Base-by-base conservation (phyloP, 1,140 invertebrate genomes). In the Habropoda laboriosa region DNA sequence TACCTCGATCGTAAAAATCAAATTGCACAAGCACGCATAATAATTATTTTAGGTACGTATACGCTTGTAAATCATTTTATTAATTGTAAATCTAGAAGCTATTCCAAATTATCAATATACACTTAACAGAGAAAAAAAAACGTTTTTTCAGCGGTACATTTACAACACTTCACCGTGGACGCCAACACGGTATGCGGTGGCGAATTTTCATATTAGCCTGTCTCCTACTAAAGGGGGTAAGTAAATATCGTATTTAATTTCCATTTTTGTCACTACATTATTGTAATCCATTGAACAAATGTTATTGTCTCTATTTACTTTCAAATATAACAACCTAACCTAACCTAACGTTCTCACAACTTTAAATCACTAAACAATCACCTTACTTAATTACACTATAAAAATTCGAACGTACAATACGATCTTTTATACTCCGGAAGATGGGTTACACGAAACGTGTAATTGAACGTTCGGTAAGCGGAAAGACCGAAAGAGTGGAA, bases 171-270 rank as follows among this genome's bases (percentile, higher is more conserved):
- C 87, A 91, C 81, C 85, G 89, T 90, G 89, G 89, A 90, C 86
- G 79, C 66, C 60, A 61, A 88, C 89, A 87, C 91, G 91, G 89
- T 86, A 94, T 94, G 93, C 93, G 93, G 91, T 92, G 94, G 89
- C 86, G 89, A 85, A 89, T 92, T 64, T 79, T 92, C 75, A 81
- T 94, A 60, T 78, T 93, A 80, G 90, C 90, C 87, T 92, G 93
- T 92, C 92, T 94, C 86, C 89, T 94, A 80, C 88, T 90, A 51
- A 89, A 93, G 88, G 90, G 90, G 93, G 94, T 94, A 82, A 94
- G 94, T 93, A 76, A 45, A 57, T 16, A 13, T 24, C 5, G n/a
- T 51, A n/a, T 32, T 49, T 66, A 5, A 16, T 13, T 60, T 13
- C 18, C 3, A 38, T 18, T 13, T n/a, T 40, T 32, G 0, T 51